phyloP scores from a whole-genome alignment of 64 coral and sea anemone species.

The Actinia equina region DNA sequence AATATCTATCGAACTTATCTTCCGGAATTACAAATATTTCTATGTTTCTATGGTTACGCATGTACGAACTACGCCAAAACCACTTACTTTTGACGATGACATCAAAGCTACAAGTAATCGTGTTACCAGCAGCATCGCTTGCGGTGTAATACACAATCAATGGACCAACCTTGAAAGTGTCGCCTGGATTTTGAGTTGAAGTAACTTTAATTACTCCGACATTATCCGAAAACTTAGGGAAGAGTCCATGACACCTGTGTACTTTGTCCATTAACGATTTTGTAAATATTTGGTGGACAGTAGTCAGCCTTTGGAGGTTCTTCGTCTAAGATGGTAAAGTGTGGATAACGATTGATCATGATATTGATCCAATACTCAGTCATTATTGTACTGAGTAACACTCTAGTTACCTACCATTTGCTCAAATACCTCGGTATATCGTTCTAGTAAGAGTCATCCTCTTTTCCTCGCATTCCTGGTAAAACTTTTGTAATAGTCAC shows the following conservation, averaged over 20 bases:
- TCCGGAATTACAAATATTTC: too few species aligned
- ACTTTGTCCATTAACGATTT: neutral
- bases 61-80: neutral
- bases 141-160: constrained; percentile 17
- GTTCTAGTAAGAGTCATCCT: too few species aligned
- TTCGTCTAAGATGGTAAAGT: constrained; percentile 1
- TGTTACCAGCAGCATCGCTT: neutral
- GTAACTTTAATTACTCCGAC: constrained; percentile 3
- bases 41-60: too few species aligned
- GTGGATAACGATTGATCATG: neutral
- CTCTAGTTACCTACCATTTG: too few species aligned
- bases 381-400: too few species aligned
- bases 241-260: constrained; percentile 29
- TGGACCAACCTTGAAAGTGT: constrained; percentile 31
- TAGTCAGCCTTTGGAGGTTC: constrained; percentile 3
- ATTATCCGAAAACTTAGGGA: constrained; percentile 46
- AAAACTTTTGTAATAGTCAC: too few species aligned
- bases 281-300: constrained; percentile 27
- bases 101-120: neutral
- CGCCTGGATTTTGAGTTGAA: constrained; percentile 11
- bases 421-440: too few species aligned
- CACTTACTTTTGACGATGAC: constrained; percentile 2
- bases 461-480: too few species aligned
- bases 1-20: too few species aligned
- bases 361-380: too few species aligned